Percentiles rank a stretch among this genome's conserved stretches.
Evolutionary conservation across 2,113 vertebrate genomes (phyloP).

Genomic region (Azemiops feae): DNA sequence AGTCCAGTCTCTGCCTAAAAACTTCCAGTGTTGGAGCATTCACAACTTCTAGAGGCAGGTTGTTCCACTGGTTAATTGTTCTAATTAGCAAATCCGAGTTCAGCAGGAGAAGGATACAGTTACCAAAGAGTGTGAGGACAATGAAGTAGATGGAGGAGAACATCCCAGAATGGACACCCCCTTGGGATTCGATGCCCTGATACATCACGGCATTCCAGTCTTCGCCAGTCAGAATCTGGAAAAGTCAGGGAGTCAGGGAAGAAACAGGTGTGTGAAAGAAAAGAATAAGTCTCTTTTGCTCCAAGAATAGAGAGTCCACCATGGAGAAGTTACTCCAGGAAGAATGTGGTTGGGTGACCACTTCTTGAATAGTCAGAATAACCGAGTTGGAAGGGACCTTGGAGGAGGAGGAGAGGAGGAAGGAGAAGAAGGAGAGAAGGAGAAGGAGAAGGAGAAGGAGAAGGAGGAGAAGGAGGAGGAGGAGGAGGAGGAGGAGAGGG

Average conservation of each 20-base stretch:
- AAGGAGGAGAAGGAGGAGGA: too few species aligned
- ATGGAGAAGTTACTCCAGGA: neutral
- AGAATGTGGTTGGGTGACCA: neutral
- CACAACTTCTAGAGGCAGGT: too few species aligned
- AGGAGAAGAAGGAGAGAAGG: accelerated
- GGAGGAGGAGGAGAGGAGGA: too few species aligned
- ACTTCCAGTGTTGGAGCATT: too few species aligned
- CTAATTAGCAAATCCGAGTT: neutral
- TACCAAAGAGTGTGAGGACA: constrained; percentile 90
- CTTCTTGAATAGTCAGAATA: neutral
- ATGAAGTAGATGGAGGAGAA: constrained; percentile 97
- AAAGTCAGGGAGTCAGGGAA: accelerated
- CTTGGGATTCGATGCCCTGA: constrained; percentile 91
- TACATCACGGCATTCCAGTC: constrained; percentile 99
- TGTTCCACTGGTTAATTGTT: too few species aligned
- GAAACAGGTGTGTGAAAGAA: neutral
- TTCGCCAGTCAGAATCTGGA: constrained; percentile 91
- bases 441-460: too few species aligned
- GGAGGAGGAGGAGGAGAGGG: too few species aligned
- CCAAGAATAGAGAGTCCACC: neutral
- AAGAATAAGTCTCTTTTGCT: neutral
- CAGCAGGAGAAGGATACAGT: constrained; percentile 88
- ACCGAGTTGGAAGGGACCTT: neutral
- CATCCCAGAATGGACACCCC: constrained; percentile 90
- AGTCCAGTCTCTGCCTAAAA: too few species aligned